Base-by-base conservation (phyloP, 1,140 invertebrate genomes). In the Drosophila simulans region DNA sequence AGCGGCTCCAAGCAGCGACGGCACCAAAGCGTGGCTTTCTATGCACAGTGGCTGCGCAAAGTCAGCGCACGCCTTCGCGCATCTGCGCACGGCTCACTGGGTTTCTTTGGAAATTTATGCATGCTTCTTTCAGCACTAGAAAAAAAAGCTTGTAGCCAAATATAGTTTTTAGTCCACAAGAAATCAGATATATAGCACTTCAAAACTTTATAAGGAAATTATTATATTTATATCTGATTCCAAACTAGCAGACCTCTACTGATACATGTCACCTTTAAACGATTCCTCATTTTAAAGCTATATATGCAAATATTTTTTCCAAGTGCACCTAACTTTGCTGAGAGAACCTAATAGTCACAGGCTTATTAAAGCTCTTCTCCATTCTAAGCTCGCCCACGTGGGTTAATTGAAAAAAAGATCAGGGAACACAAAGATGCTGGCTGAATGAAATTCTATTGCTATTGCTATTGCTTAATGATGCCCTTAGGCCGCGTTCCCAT, bases 21-120 rank as follows among this genome's bases (percentile, higher is more conserved):
- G 63, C 75, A 72, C 80, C 49, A 84, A 89, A 88, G 77, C 84
- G 77, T 80, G 84, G 84, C 84, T 88, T 89, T 88, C 80, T 77
- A 89, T 73, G 66, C 74, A 83, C 83, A 88, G 70, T 88, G 65
- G 65, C 79, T 83, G 76, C 75, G 65, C 62, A 62, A 82, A 86
- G 83, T 86, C 42, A 65, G 83, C 69, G 70, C 37, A 64, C 43
- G 39, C 69, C 69, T 74, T 45, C 27, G 15, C 25, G 35, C 20
- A 27, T 15, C 39, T 43, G 48, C 43, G 27, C 37, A 64, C 31
- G 70, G 43, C 51, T 74, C 37, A 74, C 43, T 64, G 71, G 43
- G 58, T 74, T 74, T 74, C 49, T 63, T 73, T 49, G 69, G 51
- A 70, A 69, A 70, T 70, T 35, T 70, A 70, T 70, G 22, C 66